These are phyloP conservation scores for Cyprinodon tularosa DNA, from an alignment of 2,113 vertebrate genomes.

Conservation along the genomic window DNA sequence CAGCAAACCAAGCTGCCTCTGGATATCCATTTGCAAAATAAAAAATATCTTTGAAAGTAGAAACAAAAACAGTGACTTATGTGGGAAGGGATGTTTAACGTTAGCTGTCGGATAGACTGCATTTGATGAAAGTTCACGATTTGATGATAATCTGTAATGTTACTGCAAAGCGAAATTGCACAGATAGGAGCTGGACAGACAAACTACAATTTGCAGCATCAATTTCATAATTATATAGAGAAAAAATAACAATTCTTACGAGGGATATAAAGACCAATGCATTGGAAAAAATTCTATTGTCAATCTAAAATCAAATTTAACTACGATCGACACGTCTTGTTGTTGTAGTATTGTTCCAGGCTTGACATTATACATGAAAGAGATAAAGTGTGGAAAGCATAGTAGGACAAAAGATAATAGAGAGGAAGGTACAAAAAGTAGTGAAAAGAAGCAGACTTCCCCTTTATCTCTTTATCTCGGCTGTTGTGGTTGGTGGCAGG, in stretches of 20 bases:
- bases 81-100: constrained; percentile 69
- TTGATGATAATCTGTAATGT: constrained; percentile 71
- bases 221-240: constrained; percentile 51
- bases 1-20: constrained; percentile 66
- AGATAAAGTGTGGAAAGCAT: constrained; percentile 15
- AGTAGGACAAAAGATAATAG: constrained; percentile 15
- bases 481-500: constrained; percentile 33
- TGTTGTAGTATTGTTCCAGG: constrained; percentile 48
- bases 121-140: constrained; percentile 77
- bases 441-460: constrained; percentile 35
- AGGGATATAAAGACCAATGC: constrained; percentile 10
- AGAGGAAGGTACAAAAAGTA: constrained; percentile 12
- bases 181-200: constrained; percentile 56
- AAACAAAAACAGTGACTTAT: constrained; percentile 74
- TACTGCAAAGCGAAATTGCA: constrained; percentile 52
- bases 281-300: constrained; percentile 29
- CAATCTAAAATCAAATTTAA: constrained; percentile 24
- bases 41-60: constrained; percentile 71
- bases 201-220: constrained; percentile 49
- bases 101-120: constrained; percentile 65
- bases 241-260: constrained; percentile 41
- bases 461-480: constrained; percentile 60
- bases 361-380: constrained; percentile 31
- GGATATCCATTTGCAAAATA: constrained; percentile 69
- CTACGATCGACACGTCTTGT: constrained; percentile 21